These are phyloP conservation scores for Teinopalpus imperialis DNA, from an alignment of 2,888 invertebrate genomes.

Conservation along the genomic window DNA sequence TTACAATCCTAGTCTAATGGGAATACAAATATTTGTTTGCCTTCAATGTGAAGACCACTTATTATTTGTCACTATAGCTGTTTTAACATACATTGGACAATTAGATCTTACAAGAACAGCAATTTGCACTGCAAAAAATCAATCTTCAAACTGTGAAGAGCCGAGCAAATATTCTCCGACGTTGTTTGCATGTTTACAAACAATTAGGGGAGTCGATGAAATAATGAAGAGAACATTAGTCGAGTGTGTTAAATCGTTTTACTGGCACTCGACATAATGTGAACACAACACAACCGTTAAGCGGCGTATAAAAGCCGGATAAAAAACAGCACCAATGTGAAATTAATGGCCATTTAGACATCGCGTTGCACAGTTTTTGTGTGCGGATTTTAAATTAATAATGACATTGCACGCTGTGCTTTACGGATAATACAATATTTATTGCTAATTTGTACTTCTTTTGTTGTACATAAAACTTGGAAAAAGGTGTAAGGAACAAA, in stretches of 20 bases:
- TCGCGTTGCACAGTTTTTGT: constrained; percentile 23
- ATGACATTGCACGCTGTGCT: constrained; percentile 27
- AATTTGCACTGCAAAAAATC: constrained; percentile 17
- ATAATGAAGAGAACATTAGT: constrained; percentile 36
- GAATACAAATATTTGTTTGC: constrained; percentile 12
- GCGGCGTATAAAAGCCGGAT: constrained; percentile 12
- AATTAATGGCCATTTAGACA: constrained; percentile 28
- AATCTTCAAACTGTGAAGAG: constrained; percentile 30
- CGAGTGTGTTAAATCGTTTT: constrained; percentile 34
- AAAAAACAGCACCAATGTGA: constrained; percentile 26
- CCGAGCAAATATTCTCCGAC: constrained; percentile 37
- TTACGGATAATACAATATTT: neutral
- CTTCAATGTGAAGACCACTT: constrained; percentile 1
- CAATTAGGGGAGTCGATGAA: constrained; percentile 44
- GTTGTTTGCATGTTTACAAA: constrained; percentile 57
- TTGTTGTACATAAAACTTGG: too few relatives aligned
- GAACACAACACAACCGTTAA: constrained; percentile 33
- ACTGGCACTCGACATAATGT: constrained; percentile 30
- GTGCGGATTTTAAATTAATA: constrained; percentile 28
- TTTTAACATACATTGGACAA: constrained; percentile 18
- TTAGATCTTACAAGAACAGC: constrained; percentile 2
- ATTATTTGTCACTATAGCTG: constrained; percentile 20
- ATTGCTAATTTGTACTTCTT: neutral
- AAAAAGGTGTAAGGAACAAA: too few relatives aligned
- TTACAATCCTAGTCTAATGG: constrained; percentile 3